These are phyloP conservation scores for Platycheirus rosarum DNA, from an alignment of 2,888 invertebrate genomes.

Conservation along the genomic window DNA sequence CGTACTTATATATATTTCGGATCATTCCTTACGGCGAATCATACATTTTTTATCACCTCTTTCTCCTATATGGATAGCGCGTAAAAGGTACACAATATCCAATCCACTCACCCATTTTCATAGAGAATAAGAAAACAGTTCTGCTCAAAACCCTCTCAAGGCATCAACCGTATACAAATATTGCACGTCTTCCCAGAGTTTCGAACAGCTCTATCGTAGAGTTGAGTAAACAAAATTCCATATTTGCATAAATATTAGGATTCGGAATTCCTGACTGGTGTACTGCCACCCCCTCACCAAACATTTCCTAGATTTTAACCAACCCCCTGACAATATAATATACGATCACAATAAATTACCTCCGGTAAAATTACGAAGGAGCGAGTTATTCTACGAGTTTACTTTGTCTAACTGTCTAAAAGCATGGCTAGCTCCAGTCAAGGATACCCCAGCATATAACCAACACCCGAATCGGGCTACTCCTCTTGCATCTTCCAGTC, in stretches of 20 bases:
- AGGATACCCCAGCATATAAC: conserved; percentile 21
- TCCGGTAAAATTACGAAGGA: conserved; percentile 53
- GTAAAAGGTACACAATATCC: not conserved
- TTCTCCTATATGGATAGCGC: conserved; percentile 8
- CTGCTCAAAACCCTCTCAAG: conserved; percentile 12
- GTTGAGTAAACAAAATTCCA: conserved; percentile 70
- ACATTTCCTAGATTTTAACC: not conserved
- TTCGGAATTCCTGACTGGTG: conserved; percentile 50
- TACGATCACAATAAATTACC: conserved; percentile 73
- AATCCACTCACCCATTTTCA: conserved; percentile 28
- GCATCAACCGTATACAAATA: conserved; percentile 14
- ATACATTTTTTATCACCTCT: conserved; percentile 71
- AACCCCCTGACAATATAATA: conserved; percentile 50
- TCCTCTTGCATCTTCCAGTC: conserved; percentile 40
- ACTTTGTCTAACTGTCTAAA: conserved; percentile 45
- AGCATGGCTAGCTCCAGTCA: conserved; percentile 32
- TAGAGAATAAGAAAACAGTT: conserved; percentile 39
- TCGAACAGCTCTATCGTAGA: conserved; percentile 23
- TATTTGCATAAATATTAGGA: conserved; percentile 74
- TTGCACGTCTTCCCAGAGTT: conserved; percentile 22
- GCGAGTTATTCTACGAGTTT: conserved; percentile 40
- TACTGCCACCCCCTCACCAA: not conserved
- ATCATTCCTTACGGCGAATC: conserved; percentile 64
- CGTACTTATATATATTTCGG: conserved; percentile 43
- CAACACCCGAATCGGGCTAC: too few relatives aligned